Percentiles rank a stretch among this genome's conserved stretches.
Evolutionary conservation across 1,140 invertebrate species (phyloP).

Genomic region (Scaptomyza graminum): DNA sequence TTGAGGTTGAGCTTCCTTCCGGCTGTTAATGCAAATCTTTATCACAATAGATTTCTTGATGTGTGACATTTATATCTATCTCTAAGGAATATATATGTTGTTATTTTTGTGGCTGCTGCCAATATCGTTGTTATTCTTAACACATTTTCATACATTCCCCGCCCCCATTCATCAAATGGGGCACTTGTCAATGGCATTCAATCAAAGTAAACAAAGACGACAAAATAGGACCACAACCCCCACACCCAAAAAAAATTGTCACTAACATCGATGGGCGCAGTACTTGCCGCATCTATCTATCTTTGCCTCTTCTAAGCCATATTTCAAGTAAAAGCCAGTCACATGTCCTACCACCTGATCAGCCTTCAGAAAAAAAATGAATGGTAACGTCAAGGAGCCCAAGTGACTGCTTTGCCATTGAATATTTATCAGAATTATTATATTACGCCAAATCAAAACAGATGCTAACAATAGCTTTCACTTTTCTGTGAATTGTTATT

Average conservation of each 20-base stretch:
- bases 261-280: too few relatives aligned
- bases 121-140: conserved; percentile 52
- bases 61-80: conserved; percentile 16
- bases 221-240: not conserved
- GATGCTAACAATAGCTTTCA: conserved; percentile 14
- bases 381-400: not conserved
- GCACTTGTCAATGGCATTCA: conserved; percentile 68
- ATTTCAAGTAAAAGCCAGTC: conserved; percentile 45
- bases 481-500: not conserved
- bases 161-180: conserved; percentile 6
- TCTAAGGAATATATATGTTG: too few relatives aligned
- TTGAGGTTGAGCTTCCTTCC: conserved; percentile 36
- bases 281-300: too few relatives aligned
- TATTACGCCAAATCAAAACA: not conserved
- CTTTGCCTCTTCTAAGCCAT: not conserved
- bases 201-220: conserved; percentile 43
- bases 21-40: conserved; percentile 69
- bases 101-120: not conserved
- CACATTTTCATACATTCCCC: conserved; percentile 14
- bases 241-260: not conserved
- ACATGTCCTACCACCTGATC: conserved; percentile 60
- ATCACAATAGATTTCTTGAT: conserved; percentile 61
- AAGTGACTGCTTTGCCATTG: conserved; percentile 27
- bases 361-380: not conserved
- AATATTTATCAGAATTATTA: conserved; percentile 15